phyloP scores from a whole-genome alignment of 2,888 invertebrate genomes.

The Drosophila paucipuncta region DNA sequence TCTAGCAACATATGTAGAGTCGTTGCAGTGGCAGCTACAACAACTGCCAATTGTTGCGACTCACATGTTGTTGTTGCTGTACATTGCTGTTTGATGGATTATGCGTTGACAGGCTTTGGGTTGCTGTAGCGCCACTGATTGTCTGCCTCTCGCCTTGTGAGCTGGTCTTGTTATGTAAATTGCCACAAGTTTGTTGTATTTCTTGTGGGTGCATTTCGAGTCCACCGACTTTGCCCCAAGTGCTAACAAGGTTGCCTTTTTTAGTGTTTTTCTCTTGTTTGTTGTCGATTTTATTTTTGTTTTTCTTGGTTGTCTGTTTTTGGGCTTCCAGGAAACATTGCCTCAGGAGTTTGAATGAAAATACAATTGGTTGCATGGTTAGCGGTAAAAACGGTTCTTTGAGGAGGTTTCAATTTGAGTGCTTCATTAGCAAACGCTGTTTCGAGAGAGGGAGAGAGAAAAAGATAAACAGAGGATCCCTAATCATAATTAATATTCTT shows the following conservation, averaged over 20 bases:
- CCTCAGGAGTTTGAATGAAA: conserved; percentile 40
- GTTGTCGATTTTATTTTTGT: conserved; percentile 1
- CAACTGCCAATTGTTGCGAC: conserved; percentile 41
- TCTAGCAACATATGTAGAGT: conserved; percentile 22
- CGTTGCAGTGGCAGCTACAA: conserved; percentile 15
- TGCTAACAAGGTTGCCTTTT: conserved; percentile 72
- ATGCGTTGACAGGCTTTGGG: conserved; percentile 81
- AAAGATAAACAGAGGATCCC: not conserved
- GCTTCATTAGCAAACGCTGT: conserved; percentile 40
- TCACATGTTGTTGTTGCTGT: conserved; percentile 47
- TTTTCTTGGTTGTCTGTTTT: conserved; percentile 4
- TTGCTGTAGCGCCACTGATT: conserved; percentile 72
- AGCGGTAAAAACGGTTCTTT: conserved; percentile 36
- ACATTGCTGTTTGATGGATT: conserved; percentile 79
- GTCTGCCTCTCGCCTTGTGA: conserved; percentile 75
- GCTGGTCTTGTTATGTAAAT: conserved; percentile 79
- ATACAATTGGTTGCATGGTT: conserved; percentile 26
- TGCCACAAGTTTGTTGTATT: conserved; percentile 41
- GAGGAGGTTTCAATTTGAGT: conserved; percentile 30
- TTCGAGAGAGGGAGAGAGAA: too few relatives aligned
- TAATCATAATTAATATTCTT: not conserved
- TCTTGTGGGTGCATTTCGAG: conserved; percentile 66
- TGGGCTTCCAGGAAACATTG: conserved; percentile 47
- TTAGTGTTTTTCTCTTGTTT: conserved; percentile 24
- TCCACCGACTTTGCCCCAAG: conserved; percentile 43